A percentile compares a stretch with the other conserved stretches of the same genome.
Conservation (phyloP, 2,113 vertebrate species). For the Perccottus glenii region DNA sequence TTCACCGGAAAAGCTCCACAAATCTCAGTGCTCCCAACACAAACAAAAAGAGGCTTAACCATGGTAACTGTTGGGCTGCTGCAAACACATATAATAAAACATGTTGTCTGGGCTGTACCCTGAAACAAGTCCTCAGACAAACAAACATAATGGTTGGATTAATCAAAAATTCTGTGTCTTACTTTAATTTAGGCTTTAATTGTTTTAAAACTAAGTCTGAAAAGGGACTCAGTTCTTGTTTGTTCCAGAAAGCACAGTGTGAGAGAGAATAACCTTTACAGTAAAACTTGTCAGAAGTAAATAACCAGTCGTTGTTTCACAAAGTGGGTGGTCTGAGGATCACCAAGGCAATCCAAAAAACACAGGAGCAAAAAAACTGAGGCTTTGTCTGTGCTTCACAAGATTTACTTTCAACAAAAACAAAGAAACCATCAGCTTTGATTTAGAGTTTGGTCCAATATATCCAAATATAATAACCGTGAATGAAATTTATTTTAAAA, state of each 20-base stretch:
- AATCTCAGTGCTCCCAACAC: slow-evolving; percentile 20
- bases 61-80: slow-evolving; percentile 4
- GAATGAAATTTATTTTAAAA: slow-evolving; percentile 47
- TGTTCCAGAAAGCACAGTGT: neutral
- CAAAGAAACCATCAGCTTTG: slow-evolving; percentile 47
- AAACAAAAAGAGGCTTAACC: slow-evolving; percentile 18
- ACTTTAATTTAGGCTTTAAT: neutral
- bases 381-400: slow-evolving; percentile 31
- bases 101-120: slow-evolving; percentile 1
- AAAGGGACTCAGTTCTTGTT: slow-evolving; percentile 6
- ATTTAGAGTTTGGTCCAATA: slow-evolving; percentile 25
- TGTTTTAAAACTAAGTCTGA: neutral
- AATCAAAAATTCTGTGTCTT: neutral
- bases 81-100: slow-evolving; percentile 1
- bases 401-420: slow-evolving; percentile 55
- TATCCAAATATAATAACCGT: slow-evolving; percentile 52
- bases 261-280: slow-evolving; percentile 30
- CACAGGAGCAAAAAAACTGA: slow-evolving; percentile 41
- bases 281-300: slow-evolving; percentile 46
- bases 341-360: slow-evolving; percentile 60
- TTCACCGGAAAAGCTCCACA: slow-evolving; percentile 26
- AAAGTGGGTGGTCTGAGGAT: slow-evolving; percentile 68
- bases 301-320: slow-evolving; percentile 41
- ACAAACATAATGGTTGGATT: slow-evolving; percentile 1
- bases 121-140: slow-evolving; percentile 31